These are phyloP conservation scores for Ophraella communa DNA, from an alignment of 2,888 invertebrate species.

Conservation along the genomic window DNA sequence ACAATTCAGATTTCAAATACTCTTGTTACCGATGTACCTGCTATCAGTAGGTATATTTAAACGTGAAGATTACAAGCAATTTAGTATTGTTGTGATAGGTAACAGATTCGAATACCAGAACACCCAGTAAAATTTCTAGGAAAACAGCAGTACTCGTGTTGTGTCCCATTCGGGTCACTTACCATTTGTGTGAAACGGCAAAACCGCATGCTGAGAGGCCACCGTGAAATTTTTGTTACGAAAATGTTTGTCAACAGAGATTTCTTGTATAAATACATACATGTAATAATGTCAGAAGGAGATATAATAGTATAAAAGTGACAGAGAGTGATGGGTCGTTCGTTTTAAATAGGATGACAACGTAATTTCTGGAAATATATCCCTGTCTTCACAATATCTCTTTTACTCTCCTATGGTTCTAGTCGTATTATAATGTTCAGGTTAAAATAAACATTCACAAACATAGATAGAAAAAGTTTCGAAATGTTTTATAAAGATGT, in stretches of 20 bases:
- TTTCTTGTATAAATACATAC: slow-evolving; percentile 57
- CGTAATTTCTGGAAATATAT: slow-evolving; percentile 52
- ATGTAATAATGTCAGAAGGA: slow-evolving; percentile 51
- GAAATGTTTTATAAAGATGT: too few relatives aligned
- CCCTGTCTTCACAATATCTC: slow-evolving; percentile 14
- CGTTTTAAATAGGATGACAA: slow-evolving; percentile 55
- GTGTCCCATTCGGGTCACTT: slow-evolving; percentile 46
- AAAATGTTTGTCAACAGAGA: slow-evolving; percentile 61
- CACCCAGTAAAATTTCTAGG: slow-evolving; percentile 44
- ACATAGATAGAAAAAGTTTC: too few relatives aligned
- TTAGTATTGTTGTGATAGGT: slow-evolving; percentile 30
- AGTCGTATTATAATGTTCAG: slow-evolving; percentile 5
- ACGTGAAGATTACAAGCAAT: slow-evolving; percentile 27
- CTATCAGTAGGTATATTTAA: slow-evolving; percentile 10
- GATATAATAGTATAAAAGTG: slow-evolving; percentile 54
- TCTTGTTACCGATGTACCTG: slow-evolving; percentile 20
- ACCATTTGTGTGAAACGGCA: slow-evolving; percentile 55
- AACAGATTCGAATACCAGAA: slow-evolving; percentile 30
- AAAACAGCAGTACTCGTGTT: slow-evolving; percentile 38
- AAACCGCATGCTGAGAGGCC: slow-evolving; percentile 55
- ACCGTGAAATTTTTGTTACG: slow-evolving; percentile 58
- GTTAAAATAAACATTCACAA: background rate
- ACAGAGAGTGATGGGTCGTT: slow-evolving; percentile 56
- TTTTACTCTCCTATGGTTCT: background rate
- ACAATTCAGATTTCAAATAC: too few relatives aligned